Percentiles rank a stretch among this genome's conserved stretches.
Evolutionary conservation across 2,888 invertebrate genomes (phyloP).

Genomic region (Volucella inflata): DNA sequence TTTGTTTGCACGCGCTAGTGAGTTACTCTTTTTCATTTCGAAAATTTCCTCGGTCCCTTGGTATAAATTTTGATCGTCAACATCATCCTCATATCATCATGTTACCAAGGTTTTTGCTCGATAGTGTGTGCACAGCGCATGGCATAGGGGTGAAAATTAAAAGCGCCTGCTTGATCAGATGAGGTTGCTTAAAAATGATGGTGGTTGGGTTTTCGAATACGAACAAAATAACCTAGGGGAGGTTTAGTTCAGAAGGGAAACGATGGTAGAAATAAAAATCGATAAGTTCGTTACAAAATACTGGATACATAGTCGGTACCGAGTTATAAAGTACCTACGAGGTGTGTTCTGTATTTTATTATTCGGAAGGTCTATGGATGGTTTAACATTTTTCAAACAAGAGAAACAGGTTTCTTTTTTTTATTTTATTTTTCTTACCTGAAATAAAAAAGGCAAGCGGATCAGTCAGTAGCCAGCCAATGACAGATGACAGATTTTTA

Average conservation of each 20-base stretch:
- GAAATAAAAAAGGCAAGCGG: constrained; percentile 26
- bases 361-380: constrained; percentile 3
- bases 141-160: constrained; percentile 71
- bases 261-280: constrained; percentile 49
- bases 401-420: constrained; percentile 59
- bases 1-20: constrained; percentile 53
- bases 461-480: constrained; percentile 34
- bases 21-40: constrained; percentile 59
- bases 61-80: constrained; percentile 38
- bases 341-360: neutral
- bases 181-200: constrained; percentile 46
- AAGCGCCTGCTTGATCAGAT: constrained; percentile 70
- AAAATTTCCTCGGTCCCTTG: constrained; percentile 37
- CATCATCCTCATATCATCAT: constrained; percentile 42
- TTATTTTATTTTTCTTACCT: neutral
- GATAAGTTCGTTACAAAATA: constrained; percentile 71
- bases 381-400: constrained; percentile 8
- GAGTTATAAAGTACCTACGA: neutral
- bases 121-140: constrained; percentile 14
- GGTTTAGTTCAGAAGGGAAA: constrained; percentile 21
- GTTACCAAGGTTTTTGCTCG: constrained; percentile 40
- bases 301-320: constrained; percentile 17
- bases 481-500: constrained; percentile 62
- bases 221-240: constrained; percentile 49
- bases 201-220: constrained; percentile 47